Conservation (phyloP, 2,888 invertebrate genomes). For the Flexamia atlantica region DNA sequence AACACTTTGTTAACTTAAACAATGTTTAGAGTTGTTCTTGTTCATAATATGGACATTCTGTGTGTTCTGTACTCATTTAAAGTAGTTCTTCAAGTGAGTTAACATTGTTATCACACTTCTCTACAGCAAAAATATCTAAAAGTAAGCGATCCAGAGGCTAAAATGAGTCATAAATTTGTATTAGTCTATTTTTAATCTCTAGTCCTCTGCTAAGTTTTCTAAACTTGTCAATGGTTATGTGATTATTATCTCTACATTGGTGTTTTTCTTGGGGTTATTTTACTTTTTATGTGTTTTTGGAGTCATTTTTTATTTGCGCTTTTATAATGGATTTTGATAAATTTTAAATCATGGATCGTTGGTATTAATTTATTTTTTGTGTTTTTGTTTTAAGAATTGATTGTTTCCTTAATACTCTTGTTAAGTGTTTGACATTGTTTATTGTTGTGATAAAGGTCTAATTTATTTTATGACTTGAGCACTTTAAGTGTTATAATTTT, state of each 20-base stretch:
- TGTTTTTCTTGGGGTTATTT: constrained; percentile 14
- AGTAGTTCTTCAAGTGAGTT: too few species aligned
- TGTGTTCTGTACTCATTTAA: too few species aligned
- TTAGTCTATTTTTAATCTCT: constrained; percentile 45
- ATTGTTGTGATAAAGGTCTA: constrained; percentile 47
- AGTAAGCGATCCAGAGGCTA: constrained; percentile 2
- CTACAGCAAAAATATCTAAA: too few species aligned
- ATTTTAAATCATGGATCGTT: neutral
- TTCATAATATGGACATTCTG: too few species aligned
- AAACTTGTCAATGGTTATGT: constrained; percentile 33
- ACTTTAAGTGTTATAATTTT: constrained; percentile 41
- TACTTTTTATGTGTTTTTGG: neutral
- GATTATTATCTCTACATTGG: constrained; percentile 14
- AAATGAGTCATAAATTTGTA: neutral
- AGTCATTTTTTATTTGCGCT: constrained; percentile 6
- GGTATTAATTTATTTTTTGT: constrained; percentile 5
- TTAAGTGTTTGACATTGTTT: constrained; percentile 46
- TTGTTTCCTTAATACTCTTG: constrained; percentile 49
- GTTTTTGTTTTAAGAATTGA: neutral
- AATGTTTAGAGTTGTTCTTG: too few species aligned
- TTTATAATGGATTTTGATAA: constrained; percentile 11
- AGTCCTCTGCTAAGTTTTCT: constrained; percentile 25
- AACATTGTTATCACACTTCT: too few species aligned
- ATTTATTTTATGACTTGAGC: constrained; percentile 6
- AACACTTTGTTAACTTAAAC: too few species aligned